phyloP scores from a whole-genome alignment of 2,888 invertebrate genomes.

The Meliscaeva auricollis region DNA sequence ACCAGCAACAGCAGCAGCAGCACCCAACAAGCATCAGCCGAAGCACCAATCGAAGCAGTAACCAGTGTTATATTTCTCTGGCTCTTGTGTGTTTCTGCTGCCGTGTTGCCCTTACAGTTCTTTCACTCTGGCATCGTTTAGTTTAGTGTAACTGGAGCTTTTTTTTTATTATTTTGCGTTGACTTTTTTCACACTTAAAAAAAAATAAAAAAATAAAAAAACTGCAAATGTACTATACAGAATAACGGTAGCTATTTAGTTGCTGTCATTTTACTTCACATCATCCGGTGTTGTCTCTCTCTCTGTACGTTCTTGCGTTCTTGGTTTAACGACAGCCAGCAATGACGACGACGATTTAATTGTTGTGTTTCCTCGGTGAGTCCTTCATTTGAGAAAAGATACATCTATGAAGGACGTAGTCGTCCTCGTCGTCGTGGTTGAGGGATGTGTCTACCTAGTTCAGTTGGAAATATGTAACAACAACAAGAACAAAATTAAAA shows the following conservation, averaged over 20 bases:
- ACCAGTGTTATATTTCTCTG: conserved; percentile 43
- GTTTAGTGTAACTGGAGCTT: conserved; percentile 57
- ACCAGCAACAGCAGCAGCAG: conserved; percentile 24
- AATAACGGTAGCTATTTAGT: conserved; percentile 45
- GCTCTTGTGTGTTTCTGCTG: conserved; percentile 49
- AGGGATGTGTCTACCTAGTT: conserved; percentile 20
- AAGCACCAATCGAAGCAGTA: conserved; percentile 40
- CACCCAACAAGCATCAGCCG: conserved; percentile 15
- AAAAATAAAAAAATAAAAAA: not conserved
- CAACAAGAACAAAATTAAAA: not conserved
- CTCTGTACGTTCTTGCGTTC: not conserved
- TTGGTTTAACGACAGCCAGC: not conserved
- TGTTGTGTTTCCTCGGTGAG: conserved; percentile 39
- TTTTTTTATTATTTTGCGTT: conserved; percentile 37
- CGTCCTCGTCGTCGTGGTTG: not conserved
- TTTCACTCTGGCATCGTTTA: conserved; percentile 39
- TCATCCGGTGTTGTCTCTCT: conserved; percentile 16
- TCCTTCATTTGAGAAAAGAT: conserved; percentile 7
- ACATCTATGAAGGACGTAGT: conserved; percentile 12
- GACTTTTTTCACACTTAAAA: conserved; percentile 41
- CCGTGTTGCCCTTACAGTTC: conserved; percentile 33
- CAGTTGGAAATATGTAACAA: not conserved
- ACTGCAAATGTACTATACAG: conserved; percentile 11
- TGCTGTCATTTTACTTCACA: conserved; percentile 38
- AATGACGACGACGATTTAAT: conserved; percentile 57